Conservation (phyloP, 2,797 vertebrate species). For the Gila robusta region DNA sequence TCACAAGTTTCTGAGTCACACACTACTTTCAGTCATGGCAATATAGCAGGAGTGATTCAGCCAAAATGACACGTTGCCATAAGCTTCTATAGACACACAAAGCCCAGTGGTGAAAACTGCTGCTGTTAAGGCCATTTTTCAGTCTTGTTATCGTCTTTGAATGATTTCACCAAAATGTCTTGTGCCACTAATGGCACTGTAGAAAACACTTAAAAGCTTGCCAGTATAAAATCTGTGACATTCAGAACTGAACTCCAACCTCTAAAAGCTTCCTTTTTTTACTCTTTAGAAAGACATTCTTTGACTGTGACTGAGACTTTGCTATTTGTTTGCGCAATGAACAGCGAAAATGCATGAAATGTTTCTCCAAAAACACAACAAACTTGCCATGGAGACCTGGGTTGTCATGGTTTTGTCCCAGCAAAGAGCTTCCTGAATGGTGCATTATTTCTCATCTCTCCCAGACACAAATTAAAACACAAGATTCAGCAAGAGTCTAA, state of each 20-base stretch:
- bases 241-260: constrained; percentile 70
- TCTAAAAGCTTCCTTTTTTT: constrained; percentile 61
- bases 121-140: constrained; percentile 67
- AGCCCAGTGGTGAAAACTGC: constrained; percentile 65
- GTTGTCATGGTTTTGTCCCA: background rate
- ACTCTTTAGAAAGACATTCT: constrained; percentile 12
- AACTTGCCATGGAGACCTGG: constrained; percentile 1
- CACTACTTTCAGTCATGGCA: constrained; percentile 48
- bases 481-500: background rate
- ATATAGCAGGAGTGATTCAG: constrained; percentile 49
- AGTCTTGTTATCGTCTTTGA: constrained; percentile 71
- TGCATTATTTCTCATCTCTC: background rate
- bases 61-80: constrained; percentile 56
- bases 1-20: constrained; percentile 50
- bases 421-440: background rate
- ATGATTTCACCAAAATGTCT: constrained; percentile 74
- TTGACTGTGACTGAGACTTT: constrained; percentile 8
- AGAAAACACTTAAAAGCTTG: constrained; percentile 78
- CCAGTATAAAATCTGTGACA: constrained; percentile 73
- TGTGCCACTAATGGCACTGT: constrained; percentile 77
- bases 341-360: background rate
- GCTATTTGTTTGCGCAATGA: constrained; percentile 12
- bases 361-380: constrained; percentile 29
- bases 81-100: constrained; percentile 62
- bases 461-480: background rate